Base-by-base conservation (phyloP, 2,113 vertebrate genomes). In the Heterocephalus glaber region DNA sequence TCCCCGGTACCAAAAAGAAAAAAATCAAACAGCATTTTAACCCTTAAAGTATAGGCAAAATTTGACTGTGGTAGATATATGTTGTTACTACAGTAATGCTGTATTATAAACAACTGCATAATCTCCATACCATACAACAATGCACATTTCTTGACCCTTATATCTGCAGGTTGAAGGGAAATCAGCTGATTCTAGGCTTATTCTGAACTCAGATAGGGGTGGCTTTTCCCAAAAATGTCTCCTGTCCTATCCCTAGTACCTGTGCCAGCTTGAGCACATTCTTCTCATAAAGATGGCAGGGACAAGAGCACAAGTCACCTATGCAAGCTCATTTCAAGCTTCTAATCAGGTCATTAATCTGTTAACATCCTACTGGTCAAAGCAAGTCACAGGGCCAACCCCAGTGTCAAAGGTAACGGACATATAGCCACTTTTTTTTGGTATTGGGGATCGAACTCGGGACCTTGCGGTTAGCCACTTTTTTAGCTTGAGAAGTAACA, bases 1-100 rank as follows among this genome's bases (percentile, higher is more conserved):
- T n/a, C n/a, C n/a, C n/a, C n/a, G n/a, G n/a, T n/a, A n/a, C n/a
- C n/a, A n/a, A n/a, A n/a, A n/a, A n/a, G n/a, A n/a, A n/a, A n/a
- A n/a, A n/a, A n/a, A n/a, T n/a, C 16, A 94, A 89, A 49, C 22
- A 47, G 13, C 85, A n/a, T 86, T 94, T 92, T 87, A 93, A 92
- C 70, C 33, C n/a, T 88, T 54, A 81, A 90, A 84, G 52, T 93
- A 13, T 2, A 89, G 9, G 65, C 77, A 47, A 72, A 83, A 49
- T 94, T 83, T 89, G 74, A 77, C n/a, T 66, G 2, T 72, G 26
- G 19, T 68, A 4, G 8, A 7, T 76, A 3, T 76, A 26, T 80
- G 13, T 68, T 94, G 20, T 87, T 88, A 49, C 66, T 44, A 30
- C 28, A 28, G 8, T 86, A 58, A 87, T 52, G 30, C 20, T 83